phyloP scores from a whole-genome alignment of 2,888 invertebrate species.

The Mesorhabditis spiculigera region DNA sequence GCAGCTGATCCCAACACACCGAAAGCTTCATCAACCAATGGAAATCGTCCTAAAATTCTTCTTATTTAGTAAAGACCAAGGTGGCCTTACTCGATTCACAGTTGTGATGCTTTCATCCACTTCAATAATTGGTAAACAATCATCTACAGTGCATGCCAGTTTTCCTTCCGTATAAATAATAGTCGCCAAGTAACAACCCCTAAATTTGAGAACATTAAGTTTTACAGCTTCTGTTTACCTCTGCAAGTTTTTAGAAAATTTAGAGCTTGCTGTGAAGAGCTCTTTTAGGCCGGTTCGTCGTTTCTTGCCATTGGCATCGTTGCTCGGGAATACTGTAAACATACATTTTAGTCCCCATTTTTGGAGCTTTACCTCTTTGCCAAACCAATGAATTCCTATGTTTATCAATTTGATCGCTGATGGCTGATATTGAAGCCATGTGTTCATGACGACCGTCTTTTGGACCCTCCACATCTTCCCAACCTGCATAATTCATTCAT shows the following conservation, averaged over 20 bases:
- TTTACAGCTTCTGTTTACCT: not conserved
- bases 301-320: conserved; percentile 27
- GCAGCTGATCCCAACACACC: conserved; percentile 79
- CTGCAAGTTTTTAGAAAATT: conserved; percentile 76
- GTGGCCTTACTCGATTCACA: conserved; percentile 3
- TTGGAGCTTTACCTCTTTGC: conserved; percentile 38
- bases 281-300: conserved; percentile 72
- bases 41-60: conserved; percentile 69
- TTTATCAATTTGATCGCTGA: conserved; percentile 44
- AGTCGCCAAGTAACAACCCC: conserved; percentile 89
- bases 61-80: too few relatives aligned
- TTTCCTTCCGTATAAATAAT: conserved; percentile 91
- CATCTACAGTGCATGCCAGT: conserved; percentile 91
- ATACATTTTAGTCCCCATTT: not conserved
- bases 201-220: conserved; percentile 60
- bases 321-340: conserved; percentile 39
- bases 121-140: conserved; percentile 80
- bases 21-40: conserved; percentile 98
- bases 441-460: conserved; percentile 30
- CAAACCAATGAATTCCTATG: conserved; percentile 46
- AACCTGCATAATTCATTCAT: conserved; percentile 24
- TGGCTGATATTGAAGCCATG: conserved; percentile 24
- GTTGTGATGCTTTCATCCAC: conserved; percentile 36
- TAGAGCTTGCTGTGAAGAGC: conserved; percentile 89
- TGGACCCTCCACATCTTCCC: conserved; percentile 42